These are phyloP conservation scores for Octodon degus DNA, from an alignment of 2,113 vertebrate genomes.

Conservation along the genomic window DNA sequence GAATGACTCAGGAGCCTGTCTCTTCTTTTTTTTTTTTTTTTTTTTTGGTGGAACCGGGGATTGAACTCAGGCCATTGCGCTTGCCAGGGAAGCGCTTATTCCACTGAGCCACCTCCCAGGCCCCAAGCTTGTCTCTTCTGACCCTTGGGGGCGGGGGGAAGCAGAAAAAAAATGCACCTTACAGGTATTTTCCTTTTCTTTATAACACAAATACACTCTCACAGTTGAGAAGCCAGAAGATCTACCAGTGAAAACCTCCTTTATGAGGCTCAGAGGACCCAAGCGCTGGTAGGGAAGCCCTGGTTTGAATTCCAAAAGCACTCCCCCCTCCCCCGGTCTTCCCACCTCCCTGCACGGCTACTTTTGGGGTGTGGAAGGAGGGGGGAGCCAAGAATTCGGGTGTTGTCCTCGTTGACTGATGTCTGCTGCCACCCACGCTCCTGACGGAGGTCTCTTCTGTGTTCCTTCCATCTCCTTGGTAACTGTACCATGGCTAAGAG, in stretches of 20 bases:
- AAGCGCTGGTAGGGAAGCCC: background rate
- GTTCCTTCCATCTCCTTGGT: conserved; percentile 33
- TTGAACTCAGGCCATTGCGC: too few relatives aligned
- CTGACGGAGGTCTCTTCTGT: background rate
- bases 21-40: too few relatives aligned
- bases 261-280: background rate
- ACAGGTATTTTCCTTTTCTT: conserved; percentile 23
- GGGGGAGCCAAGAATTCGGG: conserved; percentile 27
- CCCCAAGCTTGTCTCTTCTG: background rate
- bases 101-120: too few relatives aligned
- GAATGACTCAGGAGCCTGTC: background rate
- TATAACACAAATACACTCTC: background rate
- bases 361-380: background rate
- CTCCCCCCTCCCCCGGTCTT: too few relatives aligned
- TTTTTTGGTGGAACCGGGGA: too few relatives aligned
- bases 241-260: background rate
- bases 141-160: background rate
- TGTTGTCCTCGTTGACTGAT: background rate
- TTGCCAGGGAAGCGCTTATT: too few relatives aligned
- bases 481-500: conserved; percentile 21
- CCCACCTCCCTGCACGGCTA: conserved; percentile 16
- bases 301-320: background rate
- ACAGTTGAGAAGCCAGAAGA: background rate
- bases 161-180: background rate
- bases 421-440: conserved; percentile 47